Conservation (phyloP, 2,797 vertebrate species). For the Lacerta viridis region DNA sequence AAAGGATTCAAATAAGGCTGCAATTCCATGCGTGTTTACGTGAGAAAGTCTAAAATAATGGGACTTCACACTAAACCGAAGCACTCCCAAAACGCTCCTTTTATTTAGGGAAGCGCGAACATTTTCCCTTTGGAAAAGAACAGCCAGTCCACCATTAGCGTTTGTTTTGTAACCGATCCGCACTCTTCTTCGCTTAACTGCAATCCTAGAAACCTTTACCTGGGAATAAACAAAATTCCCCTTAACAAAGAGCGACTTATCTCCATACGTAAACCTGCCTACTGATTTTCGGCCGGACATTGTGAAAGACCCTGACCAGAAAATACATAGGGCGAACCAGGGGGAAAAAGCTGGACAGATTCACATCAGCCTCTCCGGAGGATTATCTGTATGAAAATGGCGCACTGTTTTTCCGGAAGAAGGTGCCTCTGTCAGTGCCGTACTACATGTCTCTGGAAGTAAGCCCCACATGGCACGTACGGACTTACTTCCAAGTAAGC, state of each 20-base stretch:
- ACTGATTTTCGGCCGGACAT: not conserved
- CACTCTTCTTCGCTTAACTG: not conserved
- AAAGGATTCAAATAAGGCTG: not conserved
- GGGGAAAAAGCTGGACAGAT: not conserved
- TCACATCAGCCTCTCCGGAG: not conserved
- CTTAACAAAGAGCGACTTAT: not conserved
- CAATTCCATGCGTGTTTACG: not conserved
- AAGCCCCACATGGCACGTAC: not conserved
- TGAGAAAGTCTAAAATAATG: too few relatives aligned
- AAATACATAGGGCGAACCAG: not conserved
- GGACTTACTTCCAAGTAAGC: not conserved
- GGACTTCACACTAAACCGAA: too few relatives aligned
- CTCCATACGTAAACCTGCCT: not conserved
- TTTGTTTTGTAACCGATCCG: not conserved
- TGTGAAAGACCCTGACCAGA: not conserved
- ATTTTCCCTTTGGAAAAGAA: not conserved
- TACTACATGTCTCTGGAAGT: not conserved
- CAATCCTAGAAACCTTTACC: too few relatives aligned
- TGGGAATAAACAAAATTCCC: not conserved
- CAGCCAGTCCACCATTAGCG: not conserved
- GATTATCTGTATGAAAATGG: not conserved
- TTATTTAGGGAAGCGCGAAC: too few relatives aligned
- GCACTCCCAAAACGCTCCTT: too few relatives aligned
- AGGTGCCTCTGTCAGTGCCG: too few relatives aligned
- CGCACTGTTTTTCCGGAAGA: too few relatives aligned